Evolutionary conservation across 2,113 vertebrate species (phyloP), one percentile per base, ranked within the genome.

Genomic region (Paedocypris sp.): DNA sequence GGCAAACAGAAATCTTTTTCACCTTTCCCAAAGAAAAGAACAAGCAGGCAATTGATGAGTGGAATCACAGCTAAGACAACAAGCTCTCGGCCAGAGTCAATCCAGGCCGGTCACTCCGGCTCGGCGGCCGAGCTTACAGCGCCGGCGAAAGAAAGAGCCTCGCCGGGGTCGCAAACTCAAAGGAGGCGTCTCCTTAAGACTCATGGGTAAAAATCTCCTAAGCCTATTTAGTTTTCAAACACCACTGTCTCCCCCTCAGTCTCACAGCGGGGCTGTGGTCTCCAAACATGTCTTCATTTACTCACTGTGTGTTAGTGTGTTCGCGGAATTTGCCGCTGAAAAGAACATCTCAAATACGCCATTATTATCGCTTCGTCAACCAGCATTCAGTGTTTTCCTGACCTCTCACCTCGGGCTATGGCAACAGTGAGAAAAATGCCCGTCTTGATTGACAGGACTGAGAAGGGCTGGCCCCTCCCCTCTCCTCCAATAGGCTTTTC

Each of bases 371-470:
- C 87, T 86, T 82, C 92, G 90, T 93, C 90, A 90, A 90, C 87
- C 89, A 88, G 86, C 80, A 86, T 90, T 91, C 91, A 91, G 81
- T 90, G 93, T 94, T 93, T 92, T 93, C 88, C 86, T 86, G 91
- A 97, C 92, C 94, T 90, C 83, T 90, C 90, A 89, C 93, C 93
- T 84, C 79, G 78, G 81, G 81, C 94, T 94, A 95, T 96, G 91
- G 94, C 91, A 98, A 97, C 94, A 86, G 90, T 88, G 78, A 89
- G 90, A 94, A 91, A 92, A 97, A 97, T 97, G 94, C 91, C 90
- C 88, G 83, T 86, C 83, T 85, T 97, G 94, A 98, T 93, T 96
- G 94, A 93, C 94, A 92, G 93, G 89, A 90, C 89, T 62, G 70
- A 69, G 70, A 62, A 64, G 90, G 88, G 66, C 31, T 77, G 63